phyloP scores from a whole-genome alignment of 2,888 invertebrate genomes.

The Athetis lepigone region DNA sequence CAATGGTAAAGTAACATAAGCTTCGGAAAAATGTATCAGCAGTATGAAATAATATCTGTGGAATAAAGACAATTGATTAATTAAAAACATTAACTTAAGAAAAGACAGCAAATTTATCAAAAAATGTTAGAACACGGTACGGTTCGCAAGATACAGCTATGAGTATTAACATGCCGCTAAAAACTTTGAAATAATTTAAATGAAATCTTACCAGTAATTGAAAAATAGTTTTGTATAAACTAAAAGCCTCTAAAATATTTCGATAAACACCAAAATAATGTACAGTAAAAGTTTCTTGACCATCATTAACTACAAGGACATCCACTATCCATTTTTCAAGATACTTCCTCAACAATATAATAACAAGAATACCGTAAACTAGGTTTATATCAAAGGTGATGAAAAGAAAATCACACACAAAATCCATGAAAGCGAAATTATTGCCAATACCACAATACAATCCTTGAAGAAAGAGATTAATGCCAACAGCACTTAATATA shows the following conservation, averaged over 20 bases:
- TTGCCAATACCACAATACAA: constrained; percentile 3
- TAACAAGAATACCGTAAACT: constrained; percentile 28
- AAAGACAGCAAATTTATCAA: too few species aligned
- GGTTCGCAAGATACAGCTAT: too few species aligned
- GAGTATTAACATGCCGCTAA: too few species aligned
- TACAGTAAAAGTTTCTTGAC: background rate
- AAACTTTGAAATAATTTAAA: background rate
- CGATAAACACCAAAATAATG: constrained; percentile 27
- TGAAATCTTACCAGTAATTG: constrained; percentile 37
- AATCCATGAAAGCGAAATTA: constrained; percentile 11
- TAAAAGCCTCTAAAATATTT: constrained; percentile 39
- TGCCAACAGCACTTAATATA: constrained; percentile 6
- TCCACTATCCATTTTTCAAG: constrained; percentile 25
- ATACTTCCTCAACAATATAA: constrained; percentile 38
- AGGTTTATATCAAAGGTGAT: constrained; percentile 36
- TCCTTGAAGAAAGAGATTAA: constrained; percentile 9
- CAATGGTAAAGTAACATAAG: constrained; percentile 39
- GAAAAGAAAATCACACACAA: constrained; percentile 10
- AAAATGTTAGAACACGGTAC: too few species aligned
- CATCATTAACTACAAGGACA: background rate
- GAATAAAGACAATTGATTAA: background rate
- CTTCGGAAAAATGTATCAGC: constrained; percentile 44
- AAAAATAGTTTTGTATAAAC: constrained; percentile 24
- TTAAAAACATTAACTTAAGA: background rate
- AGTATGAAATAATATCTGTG: constrained; percentile 50